These are phyloP conservation scores for Drosophila parthenogenetica DNA, from an alignment of 2,888 invertebrate species.

Conservation along the genomic window DNA sequence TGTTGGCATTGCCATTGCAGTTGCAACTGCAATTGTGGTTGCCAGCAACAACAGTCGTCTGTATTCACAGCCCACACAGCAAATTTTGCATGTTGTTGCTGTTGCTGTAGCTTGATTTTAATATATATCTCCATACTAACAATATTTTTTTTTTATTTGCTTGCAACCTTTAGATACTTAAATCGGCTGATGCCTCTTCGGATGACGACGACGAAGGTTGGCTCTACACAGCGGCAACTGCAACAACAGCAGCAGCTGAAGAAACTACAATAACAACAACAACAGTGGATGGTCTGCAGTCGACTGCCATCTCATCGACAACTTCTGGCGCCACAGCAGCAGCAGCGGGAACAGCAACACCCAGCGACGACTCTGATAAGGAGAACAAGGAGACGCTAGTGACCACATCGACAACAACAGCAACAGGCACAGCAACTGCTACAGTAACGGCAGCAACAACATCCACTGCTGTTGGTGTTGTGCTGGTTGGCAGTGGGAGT, in stretches of 20 bases:
- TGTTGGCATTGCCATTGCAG: slow-evolving; percentile 36
- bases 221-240: slow-evolving; percentile 80
- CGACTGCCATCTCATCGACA: slow-evolving; percentile 79
- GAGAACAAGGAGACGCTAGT: slow-evolving; percentile 83
- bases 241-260: slow-evolving; percentile 40
- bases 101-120: slow-evolving; percentile 54
- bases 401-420: slow-evolving; percentile 49
- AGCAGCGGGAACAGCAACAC: slow-evolving; percentile 25
- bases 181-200: slow-evolving; percentile 87
- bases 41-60: slow-evolving; percentile 3
- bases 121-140: slow-evolving; percentile 48
- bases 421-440: slow-evolving; percentile 22
- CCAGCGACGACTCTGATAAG: slow-evolving; percentile 84
- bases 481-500: slow-evolving; percentile 40
- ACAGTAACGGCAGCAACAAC: slow-evolving; percentile 18
- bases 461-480: slow-evolving; percentile 31
- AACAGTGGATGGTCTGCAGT: slow-evolving; percentile 77
- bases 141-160: slow-evolving; percentile 24
- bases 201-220: slow-evolving; percentile 87
- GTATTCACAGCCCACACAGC: slow-evolving; percentile 50
- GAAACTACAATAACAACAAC: slow-evolving; percentile 33
- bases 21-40: slow-evolving; percentile 6
- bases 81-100: slow-evolving; percentile 37
- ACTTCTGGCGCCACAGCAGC: slow-evolving; percentile 54
- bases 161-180: slow-evolving; percentile 75